Evolutionary conservation across 2,113 vertebrate species (phyloP).

Genomic region (human (Homo sapiens)): GRCh38 chr14:69446001-69446500

Average conservation of each 20-base stretch:
- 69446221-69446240: background rate
- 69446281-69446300: background rate
- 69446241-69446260: background rate
- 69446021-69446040: background rate
- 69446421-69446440: background rate
- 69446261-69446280: background rate
- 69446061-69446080: background rate
- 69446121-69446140: background rate
- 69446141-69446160: background rate
- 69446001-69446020: background rate
- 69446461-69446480: background rate
- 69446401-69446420: background rate
- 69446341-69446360: background rate
- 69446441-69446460: background rate
- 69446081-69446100: background rate
- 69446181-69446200: background rate
- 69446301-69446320: background rate
- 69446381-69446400: background rate
- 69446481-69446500: background rate
- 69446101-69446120: background rate
- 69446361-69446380: constrained; percentile 15
- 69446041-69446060: background rate
- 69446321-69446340: background rate
- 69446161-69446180: background rate
- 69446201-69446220: background rate